Base-by-base conservation (phyloP, 2,113 vertebrate species). In the Petrocephalus microphthalmus region DNA sequence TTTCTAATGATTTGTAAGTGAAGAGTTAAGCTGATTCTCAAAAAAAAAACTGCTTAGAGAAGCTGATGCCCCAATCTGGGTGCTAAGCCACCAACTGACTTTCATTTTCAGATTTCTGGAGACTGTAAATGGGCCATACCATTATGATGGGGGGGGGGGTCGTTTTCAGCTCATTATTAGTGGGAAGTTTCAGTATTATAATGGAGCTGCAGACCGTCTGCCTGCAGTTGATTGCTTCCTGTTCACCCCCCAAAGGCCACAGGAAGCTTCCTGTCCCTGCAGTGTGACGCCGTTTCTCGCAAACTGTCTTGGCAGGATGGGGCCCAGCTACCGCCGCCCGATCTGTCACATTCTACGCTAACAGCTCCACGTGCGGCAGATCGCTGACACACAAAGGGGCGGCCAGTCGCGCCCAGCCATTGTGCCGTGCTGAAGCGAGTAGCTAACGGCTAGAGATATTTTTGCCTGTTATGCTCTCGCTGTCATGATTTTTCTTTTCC, bases 171-270 rank as follows among this genome's bases (percentile, higher is more conserved):
- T 86, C 52, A 52, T 85, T 85, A 56, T 33, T 85, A 33, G 49
- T 56, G 52, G 52, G 13, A 33, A 33, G 33, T 49, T 78, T 53
- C 17, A 19, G 13, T 67, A 45, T 71, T 49, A 78, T 89, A 91
- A 87, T 91, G 91, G 84, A 92, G 89, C 90, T 90, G 85, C 81
- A 53, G 67, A 91, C 64, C 88, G 60, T 64, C 71, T 90, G 90
- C 92, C 90, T 91, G 93, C 91, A 90, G 93, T 94, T 92, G 88
- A 94, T 78, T 87, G 67, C 91, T 95, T 95, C 93, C 94, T 94
- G 93, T 88, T 25, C 74, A 88, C 90, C 53, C 90, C 87, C 13
- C 87, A 89, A 88, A 89, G 90, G 53, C 81, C 88, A 84, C 84
- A 37, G 4, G 83, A 89, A 88, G 90, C 91, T 93, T 93, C 92